Evolutionary conservation across 2,113 vertebrate species (phyloP).

Genomic region (Chionomys nivalis): DNA sequence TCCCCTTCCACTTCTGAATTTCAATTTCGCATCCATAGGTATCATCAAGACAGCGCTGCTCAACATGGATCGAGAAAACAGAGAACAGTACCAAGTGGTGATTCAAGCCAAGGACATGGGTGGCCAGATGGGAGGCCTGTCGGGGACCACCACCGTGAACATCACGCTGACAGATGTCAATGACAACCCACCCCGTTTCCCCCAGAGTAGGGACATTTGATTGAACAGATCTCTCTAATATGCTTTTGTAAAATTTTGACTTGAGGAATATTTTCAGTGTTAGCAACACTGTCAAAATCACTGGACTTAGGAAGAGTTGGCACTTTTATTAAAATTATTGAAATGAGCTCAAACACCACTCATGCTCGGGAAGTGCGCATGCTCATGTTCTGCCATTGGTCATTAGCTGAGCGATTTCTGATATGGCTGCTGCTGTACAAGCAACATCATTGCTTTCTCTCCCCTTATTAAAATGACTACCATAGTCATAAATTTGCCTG

Average conservation of each 20-base stretch:
- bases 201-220: constrained; percentile 90
- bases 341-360: neutral
- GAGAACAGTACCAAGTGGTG: constrained; percentile 95
- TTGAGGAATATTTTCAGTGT: constrained; percentile 9
- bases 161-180: constrained; percentile 95
- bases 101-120: constrained; percentile 99
- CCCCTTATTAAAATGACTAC: constrained; percentile 61
- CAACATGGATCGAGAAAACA: constrained; percentile 96
- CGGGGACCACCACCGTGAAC: constrained; percentile 96
- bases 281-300: constrained; percentile 43
- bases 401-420: constrained; percentile 49
- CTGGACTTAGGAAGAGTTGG: constrained; percentile 32
- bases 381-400: neutral
- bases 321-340: constrained; percentile 50
- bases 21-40: constrained; percentile 86
- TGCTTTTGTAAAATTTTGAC: constrained; percentile 48
- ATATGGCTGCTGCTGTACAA: constrained; percentile 6
- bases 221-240: constrained; percentile 51
- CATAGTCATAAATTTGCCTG: constrained; percentile 60
- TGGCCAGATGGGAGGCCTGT: constrained; percentile 97
- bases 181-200: constrained; percentile 95
- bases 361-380: constrained; percentile 27
- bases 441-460: constrained; percentile 46
- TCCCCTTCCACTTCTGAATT: constrained; percentile 73
- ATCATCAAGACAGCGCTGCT: constrained; percentile 96